Evolutionary conservation across 2,888 invertebrate species (phyloP).

Genomic region (Calephelis perditalis): DNA sequence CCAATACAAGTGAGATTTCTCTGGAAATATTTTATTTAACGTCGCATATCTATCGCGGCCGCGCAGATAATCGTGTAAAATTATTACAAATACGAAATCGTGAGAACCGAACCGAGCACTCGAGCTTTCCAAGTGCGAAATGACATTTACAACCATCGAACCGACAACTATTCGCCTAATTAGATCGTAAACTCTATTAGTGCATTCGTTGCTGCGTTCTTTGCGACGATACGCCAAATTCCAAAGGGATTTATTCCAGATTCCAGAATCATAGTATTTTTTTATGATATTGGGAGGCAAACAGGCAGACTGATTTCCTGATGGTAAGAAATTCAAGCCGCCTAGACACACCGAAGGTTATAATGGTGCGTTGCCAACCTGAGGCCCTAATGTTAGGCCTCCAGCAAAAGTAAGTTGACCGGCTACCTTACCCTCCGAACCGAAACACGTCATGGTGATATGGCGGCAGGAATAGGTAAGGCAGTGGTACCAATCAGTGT

Average conservation of each 20-base stretch:
- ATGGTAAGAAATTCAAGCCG: no score
- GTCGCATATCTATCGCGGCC: constrained; percentile 27
- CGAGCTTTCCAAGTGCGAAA: constrained; percentile 44
- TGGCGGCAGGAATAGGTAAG: no score
- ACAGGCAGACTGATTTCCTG: no score
- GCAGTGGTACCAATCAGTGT: no score
- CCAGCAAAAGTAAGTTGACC: no score
- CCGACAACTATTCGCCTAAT: constrained; percentile 54
- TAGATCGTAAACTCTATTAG: constrained; percentile 60
- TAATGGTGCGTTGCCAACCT: no score
- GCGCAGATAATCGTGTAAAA: constrained; percentile 44
- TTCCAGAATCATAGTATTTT: no score
- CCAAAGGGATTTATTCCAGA: background rate
- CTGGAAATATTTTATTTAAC: constrained; percentile 16
- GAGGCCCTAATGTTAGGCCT: no score
- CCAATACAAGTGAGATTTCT: background rate
- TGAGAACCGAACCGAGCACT: constrained; percentile 34
- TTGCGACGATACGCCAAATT: background rate
- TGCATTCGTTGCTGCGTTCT: constrained; percentile 38
- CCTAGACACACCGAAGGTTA: no score
- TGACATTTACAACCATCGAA: constrained; percentile 53
- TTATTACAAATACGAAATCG: constrained; percentile 33
- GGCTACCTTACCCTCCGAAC: no score
- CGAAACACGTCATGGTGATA: no score
- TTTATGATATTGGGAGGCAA: no score